Percentiles rank a stretch among this genome's conserved stretches.
Conservation (phyloP, 2,888 invertebrate genomes). For the Taphrorychus bicolor region DNA sequence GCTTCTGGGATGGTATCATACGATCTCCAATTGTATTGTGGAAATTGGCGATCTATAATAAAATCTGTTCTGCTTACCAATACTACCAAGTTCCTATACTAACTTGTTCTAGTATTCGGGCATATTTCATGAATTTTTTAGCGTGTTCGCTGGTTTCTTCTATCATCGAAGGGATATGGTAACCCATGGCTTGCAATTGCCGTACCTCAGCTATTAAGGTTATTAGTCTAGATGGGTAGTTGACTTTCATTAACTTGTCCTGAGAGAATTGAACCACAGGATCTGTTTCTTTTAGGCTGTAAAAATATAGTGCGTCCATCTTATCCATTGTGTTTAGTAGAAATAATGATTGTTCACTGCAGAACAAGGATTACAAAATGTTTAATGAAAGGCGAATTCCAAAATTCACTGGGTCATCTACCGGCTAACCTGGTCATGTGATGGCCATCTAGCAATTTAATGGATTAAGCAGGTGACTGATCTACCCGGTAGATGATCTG, state of each 20-base stretch:
- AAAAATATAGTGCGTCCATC: no score
- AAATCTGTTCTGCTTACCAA: background rate
- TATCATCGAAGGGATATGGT: slow-evolving; percentile 77
- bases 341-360: no score
- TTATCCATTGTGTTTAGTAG: no score
- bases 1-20: slow-evolving; percentile 94
- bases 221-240: slow-evolving; percentile 86
- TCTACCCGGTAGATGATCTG: no score
- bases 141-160: slow-evolving; percentile 75
- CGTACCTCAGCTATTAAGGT: slow-evolving; percentile 87
- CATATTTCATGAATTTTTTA: slow-evolving; percentile 81
- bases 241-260: slow-evolving; percentile 84
- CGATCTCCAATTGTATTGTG: slow-evolving; percentile 98
- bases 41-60: slow-evolving; percentile 80
- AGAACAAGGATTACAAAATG: no score
- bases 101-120: slow-evolving; percentile 88
- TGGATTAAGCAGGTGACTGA: no score
- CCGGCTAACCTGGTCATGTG: no score
- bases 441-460: no score
- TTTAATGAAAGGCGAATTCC: no score
- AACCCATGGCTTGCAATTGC: slow-evolving; percentile 83
- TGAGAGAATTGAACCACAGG: slow-evolving; percentile 83
- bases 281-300: slow-evolving; percentile 69
- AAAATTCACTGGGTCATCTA: no score
- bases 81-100: background rate